Evolutionary conservation across 2,888 invertebrate species (phyloP).

Genomic region (Mimas tiliae): DNA sequence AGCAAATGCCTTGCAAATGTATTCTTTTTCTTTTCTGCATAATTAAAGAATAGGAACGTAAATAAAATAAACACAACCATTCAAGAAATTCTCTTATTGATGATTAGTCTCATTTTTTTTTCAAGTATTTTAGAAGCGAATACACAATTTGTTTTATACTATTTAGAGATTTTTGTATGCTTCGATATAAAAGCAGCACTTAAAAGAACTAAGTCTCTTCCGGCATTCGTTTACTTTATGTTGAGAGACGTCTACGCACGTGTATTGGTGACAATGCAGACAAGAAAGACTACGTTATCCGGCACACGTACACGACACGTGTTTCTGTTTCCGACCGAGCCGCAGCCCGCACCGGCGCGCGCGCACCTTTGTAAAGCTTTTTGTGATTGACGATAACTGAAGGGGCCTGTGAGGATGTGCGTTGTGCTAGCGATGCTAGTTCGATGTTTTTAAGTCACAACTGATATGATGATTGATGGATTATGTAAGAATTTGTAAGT

Average conservation of each 20-base stretch:
- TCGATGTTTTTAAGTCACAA: background rate
- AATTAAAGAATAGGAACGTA: too few species aligned
- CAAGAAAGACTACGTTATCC: background rate
- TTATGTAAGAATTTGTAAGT: too few species aligned
- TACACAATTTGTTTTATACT: too few species aligned
- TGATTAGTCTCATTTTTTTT: too few species aligned
- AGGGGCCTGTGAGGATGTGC: slow-evolving; percentile 8
- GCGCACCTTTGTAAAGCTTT: slow-evolving; percentile 16
- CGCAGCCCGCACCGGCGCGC: background rate
- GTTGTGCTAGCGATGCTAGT: background rate
- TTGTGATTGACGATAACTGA: slow-evolving; percentile 1
- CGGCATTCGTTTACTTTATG: slow-evolving; percentile 5
- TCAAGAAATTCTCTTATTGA: too few species aligned
- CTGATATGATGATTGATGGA: too few species aligned
- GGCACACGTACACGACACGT: background rate
- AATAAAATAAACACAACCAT: too few species aligned
- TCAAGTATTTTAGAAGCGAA: too few species aligned
- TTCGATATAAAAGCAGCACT: too few species aligned
- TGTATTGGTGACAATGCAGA: slow-evolving; percentile 21
- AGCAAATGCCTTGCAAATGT: too few species aligned
- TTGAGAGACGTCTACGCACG: slow-evolving; percentile 7
- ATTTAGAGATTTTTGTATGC: too few species aligned
- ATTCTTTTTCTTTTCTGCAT: too few species aligned
- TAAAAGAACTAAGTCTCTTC: background rate
- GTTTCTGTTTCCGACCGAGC: slow-evolving; percentile 17